Evolutionary conservation across 2,113 vertebrate genomes (phyloP).

Genomic region (Phycodurus eques): DNA sequence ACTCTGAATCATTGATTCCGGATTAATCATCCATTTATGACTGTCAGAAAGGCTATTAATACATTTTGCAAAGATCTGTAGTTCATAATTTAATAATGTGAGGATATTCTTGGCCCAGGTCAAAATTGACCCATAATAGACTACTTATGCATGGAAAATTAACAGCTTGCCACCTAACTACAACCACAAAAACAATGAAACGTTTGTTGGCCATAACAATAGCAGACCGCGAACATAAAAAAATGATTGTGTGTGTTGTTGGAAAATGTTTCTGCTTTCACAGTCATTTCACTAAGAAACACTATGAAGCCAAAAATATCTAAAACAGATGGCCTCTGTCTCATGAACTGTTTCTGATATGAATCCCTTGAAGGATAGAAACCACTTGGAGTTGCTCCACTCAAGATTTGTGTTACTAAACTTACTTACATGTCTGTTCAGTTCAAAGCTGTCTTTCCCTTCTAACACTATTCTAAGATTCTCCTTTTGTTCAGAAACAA

Average conservation of each 20-base stretch:
- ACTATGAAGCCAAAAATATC: constrained; percentile 37
- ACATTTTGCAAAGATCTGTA: too few species aligned
- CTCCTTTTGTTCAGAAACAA: too few species aligned
- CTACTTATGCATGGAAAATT: background rate
- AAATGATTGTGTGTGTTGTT: background rate
- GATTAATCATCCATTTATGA: too few species aligned
- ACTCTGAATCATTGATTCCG: too few species aligned
- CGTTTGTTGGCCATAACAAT: background rate
- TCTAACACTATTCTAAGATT: background rate
- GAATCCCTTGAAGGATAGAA: background rate
- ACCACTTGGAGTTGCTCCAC: background rate
- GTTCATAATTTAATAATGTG: too few species aligned
- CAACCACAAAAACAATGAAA: background rate
- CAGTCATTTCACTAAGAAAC: constrained; percentile 33
- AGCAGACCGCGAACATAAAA: background rate
- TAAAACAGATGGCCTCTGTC: constrained; percentile 45
- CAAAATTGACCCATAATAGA: background rate
- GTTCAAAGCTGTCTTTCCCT: background rate
- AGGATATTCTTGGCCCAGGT: too few species aligned
- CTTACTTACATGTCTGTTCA: background rate
- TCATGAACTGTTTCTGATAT: constrained; percentile 56
- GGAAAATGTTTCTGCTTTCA: constrained; percentile 53
- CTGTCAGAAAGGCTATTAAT: too few species aligned
- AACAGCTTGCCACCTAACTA: too few species aligned
- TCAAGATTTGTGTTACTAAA: background rate